These are phyloP conservation scores for Phaenicophaeus curvirostris DNA, from an alignment of 2,797 vertebrate genomes.

Conservation along the genomic window DNA sequence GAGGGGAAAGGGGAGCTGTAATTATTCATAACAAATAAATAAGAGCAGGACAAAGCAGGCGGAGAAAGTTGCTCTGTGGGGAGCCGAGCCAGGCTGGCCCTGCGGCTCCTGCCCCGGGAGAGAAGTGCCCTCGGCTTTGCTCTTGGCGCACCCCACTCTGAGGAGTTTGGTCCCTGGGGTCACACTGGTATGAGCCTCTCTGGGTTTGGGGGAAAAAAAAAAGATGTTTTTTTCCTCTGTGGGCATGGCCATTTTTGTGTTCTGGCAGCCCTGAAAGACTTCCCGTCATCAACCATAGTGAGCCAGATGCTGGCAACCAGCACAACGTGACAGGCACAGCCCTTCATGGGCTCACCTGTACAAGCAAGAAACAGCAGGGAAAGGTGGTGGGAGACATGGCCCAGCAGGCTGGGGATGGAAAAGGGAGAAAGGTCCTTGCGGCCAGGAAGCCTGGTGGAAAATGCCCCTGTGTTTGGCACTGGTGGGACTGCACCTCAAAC, in stretches of 20 bases:
- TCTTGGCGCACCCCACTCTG: fast-evolving
- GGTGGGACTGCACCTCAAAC: too few relatives aligned
- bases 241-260: background rate
- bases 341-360: background rate
- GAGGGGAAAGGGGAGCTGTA: background rate
- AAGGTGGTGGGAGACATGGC: background rate
- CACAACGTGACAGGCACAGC: background rate
- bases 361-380: background rate
- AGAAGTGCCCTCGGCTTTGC: fast-evolving
- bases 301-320: fast-evolving
- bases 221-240: background rate
- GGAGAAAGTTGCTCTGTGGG: background rate
- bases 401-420: background rate
- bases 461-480: background rate
- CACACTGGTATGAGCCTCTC: background rate
- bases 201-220: background rate
- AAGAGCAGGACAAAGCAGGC: background rate
- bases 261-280: background rate
- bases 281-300: fast-evolving
- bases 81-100: fast-evolving
- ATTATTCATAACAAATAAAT: background rate
- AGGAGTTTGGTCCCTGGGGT: fast-evolving
- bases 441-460: fast-evolving
- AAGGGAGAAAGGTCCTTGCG: background rate
- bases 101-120: fast-evolving